These are phyloP conservation scores for Protonibea diacanthus DNA, from an alignment of 2,797 vertebrate species.

Conservation along the genomic window DNA sequence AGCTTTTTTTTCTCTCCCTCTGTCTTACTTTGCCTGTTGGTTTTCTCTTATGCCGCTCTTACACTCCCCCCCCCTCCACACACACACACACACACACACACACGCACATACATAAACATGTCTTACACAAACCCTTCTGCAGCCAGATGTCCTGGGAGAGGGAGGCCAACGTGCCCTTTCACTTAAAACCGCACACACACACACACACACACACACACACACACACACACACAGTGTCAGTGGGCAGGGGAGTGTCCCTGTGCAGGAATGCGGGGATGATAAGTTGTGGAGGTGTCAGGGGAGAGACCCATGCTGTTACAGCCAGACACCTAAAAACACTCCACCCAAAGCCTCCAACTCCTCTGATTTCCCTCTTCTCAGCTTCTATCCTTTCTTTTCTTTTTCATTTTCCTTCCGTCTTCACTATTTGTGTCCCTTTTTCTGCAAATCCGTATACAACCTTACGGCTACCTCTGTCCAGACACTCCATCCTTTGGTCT, in stretches of 20 bases:
- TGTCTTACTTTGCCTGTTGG: not conserved
- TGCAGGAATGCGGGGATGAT: conserved; percentile 85
- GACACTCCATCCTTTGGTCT: conserved; percentile 13
- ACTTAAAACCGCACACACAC: conserved; percentile 67
- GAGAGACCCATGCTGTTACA: conserved; percentile 80
- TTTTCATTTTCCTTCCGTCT: not conserved
- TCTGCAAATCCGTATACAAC: conserved; percentile 4
- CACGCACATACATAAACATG: conserved; percentile 67
- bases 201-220: conserved; percentile 60
- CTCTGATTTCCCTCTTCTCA: conserved; percentile 24
- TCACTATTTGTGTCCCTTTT: conserved; percentile 4
- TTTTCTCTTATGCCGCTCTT: conserved; percentile 16
- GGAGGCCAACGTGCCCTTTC: conserved; percentile 75
- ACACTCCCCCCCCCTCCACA: not conserved
- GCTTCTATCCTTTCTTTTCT: not conserved
- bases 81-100: not conserved
- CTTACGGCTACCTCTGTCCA: conserved; percentile 24
- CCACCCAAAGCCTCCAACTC: conserved; percentile 65
- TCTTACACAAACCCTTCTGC: conserved; percentile 66
- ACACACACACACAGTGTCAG: conserved; percentile 66
- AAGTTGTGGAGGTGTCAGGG: conserved; percentile 82
- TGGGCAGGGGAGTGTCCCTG: conserved; percentile 83
- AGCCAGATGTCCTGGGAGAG: conserved; percentile 78
- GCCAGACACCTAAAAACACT: conserved; percentile 82
- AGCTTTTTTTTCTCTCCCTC: not conserved